These are phyloP conservation scores for Epistrophella euchroma DNA, from an alignment of 2,888 invertebrate genomes.

Conservation along the genomic window DNA sequence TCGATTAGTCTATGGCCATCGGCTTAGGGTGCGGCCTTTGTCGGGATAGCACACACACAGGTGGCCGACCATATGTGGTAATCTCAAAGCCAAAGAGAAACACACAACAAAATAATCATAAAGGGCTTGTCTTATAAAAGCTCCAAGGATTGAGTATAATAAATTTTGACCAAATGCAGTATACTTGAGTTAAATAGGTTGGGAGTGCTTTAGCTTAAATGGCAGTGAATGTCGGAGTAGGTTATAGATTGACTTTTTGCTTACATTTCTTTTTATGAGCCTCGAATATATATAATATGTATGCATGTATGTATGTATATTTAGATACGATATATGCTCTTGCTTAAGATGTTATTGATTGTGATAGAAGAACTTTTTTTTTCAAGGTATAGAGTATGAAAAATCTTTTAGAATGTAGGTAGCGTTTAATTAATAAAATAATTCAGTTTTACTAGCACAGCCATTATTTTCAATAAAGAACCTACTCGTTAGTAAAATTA, in stretches of 20 bases:
- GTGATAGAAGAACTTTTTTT: too few species aligned
- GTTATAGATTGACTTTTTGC: slow-evolving; percentile 7
- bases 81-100: slow-evolving; percentile 32
- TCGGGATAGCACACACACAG: slow-evolving; percentile 41
- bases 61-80: slow-evolving; percentile 66
- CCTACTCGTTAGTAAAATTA: too few species aligned
- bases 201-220: slow-evolving; percentile 6
- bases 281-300: too few species aligned
- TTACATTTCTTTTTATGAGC: background rate
- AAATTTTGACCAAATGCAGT: slow-evolving; percentile 18
- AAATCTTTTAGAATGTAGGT: too few species aligned
- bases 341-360: too few species aligned
- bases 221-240: slow-evolving; percentile 17
- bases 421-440: too few species aligned
- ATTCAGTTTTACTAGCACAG: too few species aligned
- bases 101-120: slow-evolving; percentile 45
- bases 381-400: too few species aligned
- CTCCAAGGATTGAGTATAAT: slow-evolving; percentile 12
- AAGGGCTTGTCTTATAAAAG: slow-evolving; percentile 1
- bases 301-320: too few species aligned
- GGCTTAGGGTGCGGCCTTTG: slow-evolving; percentile 59
- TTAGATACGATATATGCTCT: too few species aligned
- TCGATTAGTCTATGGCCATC: slow-evolving; percentile 71
- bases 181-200: slow-evolving; percentile 19
- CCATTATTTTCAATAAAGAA: too few species aligned